These are phyloP conservation scores for Pempheris klunzingeri DNA, from an alignment of 2,797 vertebrate species.

Conservation along the genomic window DNA sequence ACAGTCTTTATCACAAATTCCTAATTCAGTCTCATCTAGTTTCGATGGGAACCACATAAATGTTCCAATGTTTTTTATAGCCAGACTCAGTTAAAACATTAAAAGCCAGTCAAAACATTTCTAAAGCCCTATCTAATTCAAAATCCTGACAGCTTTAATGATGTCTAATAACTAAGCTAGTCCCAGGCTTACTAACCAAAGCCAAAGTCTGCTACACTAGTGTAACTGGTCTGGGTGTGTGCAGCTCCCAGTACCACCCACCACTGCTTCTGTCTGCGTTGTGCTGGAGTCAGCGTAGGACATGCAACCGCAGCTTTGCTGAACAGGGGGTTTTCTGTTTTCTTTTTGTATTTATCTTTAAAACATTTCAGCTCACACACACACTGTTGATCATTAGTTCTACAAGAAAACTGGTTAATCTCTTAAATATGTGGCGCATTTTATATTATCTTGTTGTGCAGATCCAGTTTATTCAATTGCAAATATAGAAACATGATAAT, in stretches of 20 bases:
- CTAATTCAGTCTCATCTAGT: neutral
- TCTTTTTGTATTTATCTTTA: too few relatives aligned
- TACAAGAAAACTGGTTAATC: neutral
- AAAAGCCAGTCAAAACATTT: conserved; percentile 16
- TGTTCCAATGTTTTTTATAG: neutral
- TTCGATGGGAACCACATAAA: neutral
- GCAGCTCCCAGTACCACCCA: conserved; percentile 27
- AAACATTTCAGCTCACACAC: too few relatives aligned
- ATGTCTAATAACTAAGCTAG: conserved; percentile 1
- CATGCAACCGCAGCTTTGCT: conserved; percentile 18
- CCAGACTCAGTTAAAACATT: conserved; percentile 4
- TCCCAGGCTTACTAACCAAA: conserved; percentile 24
- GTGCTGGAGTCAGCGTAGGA: conserved; percentile 17
- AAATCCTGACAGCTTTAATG: conserved; percentile 2
- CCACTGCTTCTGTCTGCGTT: conserved; percentile 3
- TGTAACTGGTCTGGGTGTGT: conserved; percentile 75
- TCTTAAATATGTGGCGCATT: neutral
- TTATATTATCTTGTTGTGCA: neutral
- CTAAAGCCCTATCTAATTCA: conserved; percentile 17
- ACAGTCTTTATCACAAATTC: neutral
- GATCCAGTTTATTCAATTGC: neutral
- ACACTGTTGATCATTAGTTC: neutral
- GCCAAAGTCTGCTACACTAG: conserved; percentile 35
- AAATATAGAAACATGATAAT: neutral
- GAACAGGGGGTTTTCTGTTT: conserved; percentile 12